Conservation (phyloP, 2,797 vertebrate genomes). For the Scarus forsteni region DNA sequence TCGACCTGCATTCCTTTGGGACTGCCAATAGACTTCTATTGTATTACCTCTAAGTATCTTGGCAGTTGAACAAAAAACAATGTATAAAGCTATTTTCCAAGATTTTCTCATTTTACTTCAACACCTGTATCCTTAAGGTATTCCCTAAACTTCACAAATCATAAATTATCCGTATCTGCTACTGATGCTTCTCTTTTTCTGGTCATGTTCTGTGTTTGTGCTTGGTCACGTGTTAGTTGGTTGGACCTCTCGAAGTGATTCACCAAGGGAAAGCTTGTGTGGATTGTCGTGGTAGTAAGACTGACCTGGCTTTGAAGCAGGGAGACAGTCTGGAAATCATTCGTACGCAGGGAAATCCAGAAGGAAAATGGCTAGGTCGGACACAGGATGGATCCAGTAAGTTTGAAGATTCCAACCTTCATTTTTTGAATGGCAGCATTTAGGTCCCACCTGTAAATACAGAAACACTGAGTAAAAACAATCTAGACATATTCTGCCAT, state of each 20-base stretch:
- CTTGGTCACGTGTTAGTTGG: conserved; percentile 76
- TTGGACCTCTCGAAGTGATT: conserved; percentile 84
- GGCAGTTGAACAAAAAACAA: no score
- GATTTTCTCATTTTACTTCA: no score
- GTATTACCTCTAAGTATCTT: no score
- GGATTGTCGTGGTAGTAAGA: conserved; percentile 87
- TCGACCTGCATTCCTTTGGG: no score
- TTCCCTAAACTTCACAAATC: background rate
- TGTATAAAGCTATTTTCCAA: no score
- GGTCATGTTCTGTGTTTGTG: background rate
- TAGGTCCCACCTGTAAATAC: conserved; percentile 1
- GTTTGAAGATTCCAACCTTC: conserved; percentile 6
- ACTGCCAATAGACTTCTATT: no score
- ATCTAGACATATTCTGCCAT: no score
- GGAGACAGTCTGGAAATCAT: conserved; percentile 91
- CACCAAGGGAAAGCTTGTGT: conserved; percentile 84
- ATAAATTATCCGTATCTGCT: background rate
- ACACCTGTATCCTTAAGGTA: no score
- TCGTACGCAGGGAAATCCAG: conserved; percentile 90
- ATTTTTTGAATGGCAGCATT: background rate
- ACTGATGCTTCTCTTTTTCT: background rate
- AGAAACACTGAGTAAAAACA: background rate
- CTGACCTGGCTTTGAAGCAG: conserved; percentile 88
- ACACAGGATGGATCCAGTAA: conserved; percentile 87
- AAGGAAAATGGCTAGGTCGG: conserved; percentile 93